A percentile compares a stretch with the other conserved stretches of the same genome.
phyloP scores from a whole-genome alignment of 2,113 vertebrate genomes.

The Emydocephalus ijimae region DNA sequence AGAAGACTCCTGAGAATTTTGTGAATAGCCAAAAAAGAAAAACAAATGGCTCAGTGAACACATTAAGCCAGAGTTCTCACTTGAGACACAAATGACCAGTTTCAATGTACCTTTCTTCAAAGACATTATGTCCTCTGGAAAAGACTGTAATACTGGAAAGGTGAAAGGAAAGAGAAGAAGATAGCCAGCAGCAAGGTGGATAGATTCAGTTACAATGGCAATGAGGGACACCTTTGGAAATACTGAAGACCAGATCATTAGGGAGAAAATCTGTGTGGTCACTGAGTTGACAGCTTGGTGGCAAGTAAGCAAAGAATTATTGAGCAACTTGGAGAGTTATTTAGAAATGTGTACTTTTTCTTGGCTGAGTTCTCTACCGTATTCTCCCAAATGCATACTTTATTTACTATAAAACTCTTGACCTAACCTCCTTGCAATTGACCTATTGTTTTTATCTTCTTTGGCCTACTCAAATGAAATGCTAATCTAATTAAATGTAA shows the following conservation, averaged over 20 bases:
- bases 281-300: background rate
- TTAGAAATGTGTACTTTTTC: background rate
- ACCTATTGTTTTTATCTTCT: background rate
- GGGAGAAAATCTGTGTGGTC: background rate
- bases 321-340: background rate
- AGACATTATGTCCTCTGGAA: too few species aligned
- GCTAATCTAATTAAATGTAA: background rate
- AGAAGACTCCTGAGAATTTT: too few species aligned
- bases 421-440: background rate
- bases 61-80: too few species aligned
- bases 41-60: too few species aligned
- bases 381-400: background rate
- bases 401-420: background rate
- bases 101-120: too few species aligned
- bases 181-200: background rate
- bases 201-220: background rate
- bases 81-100: too few species aligned
- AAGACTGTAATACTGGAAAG: too few species aligned
- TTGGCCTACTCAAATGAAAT: background rate
- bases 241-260: background rate
- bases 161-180: too few species aligned
- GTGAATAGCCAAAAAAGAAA: too few species aligned
- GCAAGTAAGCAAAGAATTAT: background rate
- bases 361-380: background rate
- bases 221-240: too few species aligned